phyloP scores from a whole-genome alignment of 2,113 vertebrate species.

The Chloropsis hardwickii region DNA sequence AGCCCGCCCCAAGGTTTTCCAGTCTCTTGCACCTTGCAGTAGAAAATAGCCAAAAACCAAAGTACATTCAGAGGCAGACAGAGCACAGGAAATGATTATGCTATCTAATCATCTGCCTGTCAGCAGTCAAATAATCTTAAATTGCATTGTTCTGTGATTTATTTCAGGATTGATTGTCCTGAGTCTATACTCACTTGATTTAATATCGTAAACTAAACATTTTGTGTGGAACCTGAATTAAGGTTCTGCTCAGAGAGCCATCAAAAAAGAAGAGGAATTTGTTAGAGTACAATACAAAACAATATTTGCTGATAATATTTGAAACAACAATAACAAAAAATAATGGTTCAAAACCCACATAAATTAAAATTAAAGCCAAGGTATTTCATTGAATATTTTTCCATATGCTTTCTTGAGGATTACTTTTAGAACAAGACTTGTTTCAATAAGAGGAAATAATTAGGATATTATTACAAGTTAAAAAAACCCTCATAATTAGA shows the following conservation, averaged over 20 bases:
- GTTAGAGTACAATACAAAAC: not conserved
- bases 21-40: not conserved
- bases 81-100: conserved; percentile 26
- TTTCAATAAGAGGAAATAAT: conserved; percentile 49
- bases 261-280: conserved; percentile 5
- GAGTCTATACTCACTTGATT: conserved; percentile 41
- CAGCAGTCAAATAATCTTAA: conserved; percentile 69
- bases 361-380: conserved; percentile 38
- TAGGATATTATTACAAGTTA: conserved; percentile 53
- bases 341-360: not conserved
- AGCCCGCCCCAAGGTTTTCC: not conserved
- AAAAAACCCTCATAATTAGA: conserved; percentile 44
- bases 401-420: conserved; percentile 16
- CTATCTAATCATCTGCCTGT: conserved; percentile 57
- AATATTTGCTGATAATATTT: not conserved
- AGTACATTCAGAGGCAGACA: conserved; percentile 29
- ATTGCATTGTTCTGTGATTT: conserved; percentile 64
- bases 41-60: not conserved
- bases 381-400: conserved; percentile 34
- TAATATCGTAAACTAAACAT: conserved; percentile 43
- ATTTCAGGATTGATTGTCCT: conserved; percentile 36
- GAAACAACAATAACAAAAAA: not conserved
- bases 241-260: conserved; percentile 40
- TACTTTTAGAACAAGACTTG: conserved; percentile 31
- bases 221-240: conserved; percentile 31